Conservation (phyloP, 1,140 invertebrate genomes). For the Maniola jurtina region DNA sequence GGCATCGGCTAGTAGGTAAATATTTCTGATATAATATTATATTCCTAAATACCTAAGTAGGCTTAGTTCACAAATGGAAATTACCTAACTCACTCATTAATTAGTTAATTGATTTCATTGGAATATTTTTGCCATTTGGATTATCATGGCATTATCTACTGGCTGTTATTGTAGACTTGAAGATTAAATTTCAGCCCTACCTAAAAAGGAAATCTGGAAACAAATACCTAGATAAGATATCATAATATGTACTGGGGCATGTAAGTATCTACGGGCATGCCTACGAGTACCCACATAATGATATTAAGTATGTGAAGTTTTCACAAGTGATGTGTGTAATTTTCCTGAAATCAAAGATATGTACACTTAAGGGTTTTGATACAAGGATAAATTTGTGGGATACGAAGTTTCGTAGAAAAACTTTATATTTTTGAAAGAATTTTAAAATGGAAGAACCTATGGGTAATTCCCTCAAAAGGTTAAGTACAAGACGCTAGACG, state of each 20-base stretch:
- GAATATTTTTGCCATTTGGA: background rate
- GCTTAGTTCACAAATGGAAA: too few species aligned
- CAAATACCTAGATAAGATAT: conserved; percentile 9
- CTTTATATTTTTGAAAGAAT: too few species aligned
- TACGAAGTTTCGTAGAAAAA: too few species aligned
- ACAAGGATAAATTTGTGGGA: too few species aligned
- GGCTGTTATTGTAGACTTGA: background rate
- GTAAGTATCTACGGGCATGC: background rate
- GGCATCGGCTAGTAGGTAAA: too few species aligned
- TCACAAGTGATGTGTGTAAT: background rate
- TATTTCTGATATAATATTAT: too few species aligned
- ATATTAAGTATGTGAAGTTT: background rate
- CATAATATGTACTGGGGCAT: background rate
- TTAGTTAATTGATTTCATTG: background rate
- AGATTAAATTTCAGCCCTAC: conserved; percentile 7
- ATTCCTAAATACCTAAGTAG: too few species aligned
- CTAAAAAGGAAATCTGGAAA: conserved; percentile 9
- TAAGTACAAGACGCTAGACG: too few species aligned
- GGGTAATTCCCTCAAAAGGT: too few species aligned
- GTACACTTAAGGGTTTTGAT: too few species aligned
- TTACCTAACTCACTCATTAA: background rate
- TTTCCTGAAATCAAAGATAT: background rate
- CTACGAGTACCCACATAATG: background rate
- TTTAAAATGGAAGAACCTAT: too few species aligned
- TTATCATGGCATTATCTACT: background rate